These are phyloP conservation scores for Mus spretus DNA, from an alignment of 2,797 vertebrate species.

Conservation along the genomic window DNA sequence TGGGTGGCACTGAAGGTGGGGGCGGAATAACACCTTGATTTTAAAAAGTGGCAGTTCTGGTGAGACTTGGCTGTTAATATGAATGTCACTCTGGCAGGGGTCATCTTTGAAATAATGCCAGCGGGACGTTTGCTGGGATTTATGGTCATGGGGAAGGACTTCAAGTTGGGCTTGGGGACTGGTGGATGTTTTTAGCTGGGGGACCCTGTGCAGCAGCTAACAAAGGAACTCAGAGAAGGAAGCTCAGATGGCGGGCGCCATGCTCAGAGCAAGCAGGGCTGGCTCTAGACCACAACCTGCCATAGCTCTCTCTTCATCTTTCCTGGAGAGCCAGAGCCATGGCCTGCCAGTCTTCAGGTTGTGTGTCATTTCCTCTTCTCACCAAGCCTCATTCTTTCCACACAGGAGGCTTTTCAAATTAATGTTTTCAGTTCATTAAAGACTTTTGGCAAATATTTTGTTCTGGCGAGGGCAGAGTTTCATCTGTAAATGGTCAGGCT, in stretches of 20 bases:
- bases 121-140: slow-evolving; percentile 53
- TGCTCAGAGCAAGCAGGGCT: background rate
- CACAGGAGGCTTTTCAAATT: slow-evolving; percentile 85
- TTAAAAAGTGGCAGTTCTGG: background rate
- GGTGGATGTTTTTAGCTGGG: background rate
- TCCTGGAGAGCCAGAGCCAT: slow-evolving; percentile 72
- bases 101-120: slow-evolving; percentile 70
- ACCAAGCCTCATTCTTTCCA: slow-evolving; percentile 87
- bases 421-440: slow-evolving; percentile 85
- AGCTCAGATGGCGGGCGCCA: background rate
- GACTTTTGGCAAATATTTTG: slow-evolving; percentile 76
- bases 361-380: slow-evolving; percentile 89
- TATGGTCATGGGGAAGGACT: slow-evolving; percentile 2
- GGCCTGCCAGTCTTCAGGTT: slow-evolving; percentile 77
- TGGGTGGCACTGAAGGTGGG: slow-evolving; percentile 50
- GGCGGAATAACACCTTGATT: slow-evolving; percentile 64
- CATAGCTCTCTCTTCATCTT: slow-evolving; percentile 4
- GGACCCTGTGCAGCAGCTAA: slow-evolving; percentile 11
- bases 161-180: background rate
- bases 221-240: background rate
- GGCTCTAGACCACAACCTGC: slow-evolving; percentile 47
- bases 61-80: slow-evolving; percentile 31
- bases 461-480: slow-evolving; percentile 69
- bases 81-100: slow-evolving; percentile 1
- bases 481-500: slow-evolving; percentile 74